These are phyloP conservation scores for Choristoneura rosaceana DNA, from an alignment of 2,888 invertebrate species.

Conservation along the genomic window DNA sequence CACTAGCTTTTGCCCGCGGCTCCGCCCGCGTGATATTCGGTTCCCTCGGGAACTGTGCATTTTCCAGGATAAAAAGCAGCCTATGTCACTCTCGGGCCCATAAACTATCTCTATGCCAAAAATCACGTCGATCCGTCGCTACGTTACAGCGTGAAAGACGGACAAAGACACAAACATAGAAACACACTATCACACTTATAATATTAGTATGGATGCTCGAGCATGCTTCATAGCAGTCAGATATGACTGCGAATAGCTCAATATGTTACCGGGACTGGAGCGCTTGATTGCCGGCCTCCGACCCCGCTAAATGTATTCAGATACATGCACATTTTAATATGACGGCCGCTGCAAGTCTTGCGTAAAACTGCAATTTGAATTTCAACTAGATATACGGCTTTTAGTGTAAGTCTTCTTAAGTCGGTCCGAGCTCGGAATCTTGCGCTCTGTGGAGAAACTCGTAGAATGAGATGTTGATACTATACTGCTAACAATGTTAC, in stretches of 20 bases:
- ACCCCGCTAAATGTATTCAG: slow-evolving; percentile 60
- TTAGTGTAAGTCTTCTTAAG: slow-evolving; percentile 44
- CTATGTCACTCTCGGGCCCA: too few relatives aligned
- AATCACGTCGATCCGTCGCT: too few relatives aligned
- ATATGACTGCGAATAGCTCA: slow-evolving; percentile 8
- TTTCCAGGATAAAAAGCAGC: too few relatives aligned
- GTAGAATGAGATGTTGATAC: background rate
- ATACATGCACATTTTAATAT: slow-evolving; percentile 68
- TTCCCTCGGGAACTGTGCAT: too few relatives aligned
- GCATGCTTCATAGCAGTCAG: background rate
- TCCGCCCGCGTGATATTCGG: too few relatives aligned
- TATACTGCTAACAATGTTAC: background rate
- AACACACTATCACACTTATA: too few relatives aligned
- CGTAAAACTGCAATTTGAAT: slow-evolving; percentile 50
- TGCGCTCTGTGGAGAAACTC: slow-evolving; percentile 2
- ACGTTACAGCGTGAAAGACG: too few relatives aligned
- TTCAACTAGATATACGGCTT: slow-evolving; percentile 46
- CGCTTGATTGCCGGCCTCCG: slow-evolving; percentile 50
- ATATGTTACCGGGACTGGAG: slow-evolving; percentile 16
- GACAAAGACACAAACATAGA: too few relatives aligned
- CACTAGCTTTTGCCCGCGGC: too few relatives aligned
- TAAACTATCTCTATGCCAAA: too few relatives aligned
- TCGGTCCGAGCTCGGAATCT: slow-evolving; percentile 9
- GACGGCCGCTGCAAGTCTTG: slow-evolving; percentile 44
- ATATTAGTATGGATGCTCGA: too few relatives aligned